A percentile compares a stretch with the other conserved stretches of the same genome.
Evolutionary conservation across 2,888 invertebrate genomes (phyloP).

Genomic region (Pardosa pseudoannulata): DNA sequence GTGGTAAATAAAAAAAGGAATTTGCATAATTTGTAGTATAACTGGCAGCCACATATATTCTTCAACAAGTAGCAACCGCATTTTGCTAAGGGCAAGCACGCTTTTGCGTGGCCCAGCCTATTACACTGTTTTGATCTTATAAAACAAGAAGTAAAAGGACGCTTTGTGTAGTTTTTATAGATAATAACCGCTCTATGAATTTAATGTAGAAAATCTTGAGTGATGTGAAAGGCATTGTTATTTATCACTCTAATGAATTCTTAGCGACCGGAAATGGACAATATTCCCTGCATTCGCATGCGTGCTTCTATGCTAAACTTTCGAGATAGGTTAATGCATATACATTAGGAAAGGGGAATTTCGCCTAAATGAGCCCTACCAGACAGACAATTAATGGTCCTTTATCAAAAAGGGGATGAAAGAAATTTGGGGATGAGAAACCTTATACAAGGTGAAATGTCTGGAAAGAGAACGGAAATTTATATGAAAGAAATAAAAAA

Average conservation of each 20-base stretch:
- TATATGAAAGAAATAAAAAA: too few species aligned
- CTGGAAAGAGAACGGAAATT: not conserved
- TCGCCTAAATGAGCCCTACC: not conserved
- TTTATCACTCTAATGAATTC: slow-evolving; percentile 41
- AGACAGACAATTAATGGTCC: not conserved
- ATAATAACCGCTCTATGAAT: slow-evolving; percentile 34
- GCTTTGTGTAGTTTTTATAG: slow-evolving; percentile 49
- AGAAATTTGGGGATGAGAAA: not conserved
- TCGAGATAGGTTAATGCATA: slow-evolving; percentile 22
- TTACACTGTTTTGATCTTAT: slow-evolving; percentile 32
- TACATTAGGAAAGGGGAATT: slow-evolving; percentile 12
- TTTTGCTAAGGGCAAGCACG: slow-evolving; percentile 25
- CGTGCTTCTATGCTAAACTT: slow-evolving; percentile 4
- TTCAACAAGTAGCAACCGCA: not conserved
- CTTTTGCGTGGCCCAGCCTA: slow-evolving; percentile 47
- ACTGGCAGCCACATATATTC: slow-evolving; percentile 2
- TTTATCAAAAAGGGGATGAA: not conserved
- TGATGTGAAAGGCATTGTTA: slow-evolving; percentile 33
- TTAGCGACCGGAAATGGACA: slow-evolving; percentile 44
- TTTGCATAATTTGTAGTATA: slow-evolving; percentile 18
- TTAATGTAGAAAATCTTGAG: slow-evolving; percentile 32
- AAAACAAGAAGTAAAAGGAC: slow-evolving; percentile 27
- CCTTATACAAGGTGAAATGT: not conserved
- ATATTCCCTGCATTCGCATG: slow-evolving; percentile 22
- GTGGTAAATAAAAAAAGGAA: not conserved